phyloP scores from a whole-genome alignment of 2,113 vertebrate species.

The Xiphias gladius region DNA sequence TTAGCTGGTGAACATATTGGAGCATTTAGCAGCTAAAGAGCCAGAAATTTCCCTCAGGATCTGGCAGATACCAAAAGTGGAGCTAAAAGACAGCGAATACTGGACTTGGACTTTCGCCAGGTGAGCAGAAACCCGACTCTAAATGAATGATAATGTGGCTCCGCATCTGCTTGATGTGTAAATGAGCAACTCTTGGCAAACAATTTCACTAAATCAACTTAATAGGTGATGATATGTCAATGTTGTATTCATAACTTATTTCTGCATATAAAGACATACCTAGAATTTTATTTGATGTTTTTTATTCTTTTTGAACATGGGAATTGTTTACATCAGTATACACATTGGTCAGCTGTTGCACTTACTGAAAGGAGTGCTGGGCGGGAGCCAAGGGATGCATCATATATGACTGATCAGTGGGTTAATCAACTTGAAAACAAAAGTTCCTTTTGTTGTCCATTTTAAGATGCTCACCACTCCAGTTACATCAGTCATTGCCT shows the following conservation, averaged over 20 bases:
- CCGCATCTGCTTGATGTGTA: neutral
- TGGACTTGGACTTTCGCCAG: neutral
- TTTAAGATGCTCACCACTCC: neutral
- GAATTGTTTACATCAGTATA: neutral
- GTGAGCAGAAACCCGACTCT: neutral
- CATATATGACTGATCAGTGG: neutral
- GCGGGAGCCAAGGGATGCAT: neutral
- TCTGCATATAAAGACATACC: no score
- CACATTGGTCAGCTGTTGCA: neutral
- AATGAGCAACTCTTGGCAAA: neutral
- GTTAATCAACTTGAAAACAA: constrained; percentile 11
- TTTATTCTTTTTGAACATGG: neutral
- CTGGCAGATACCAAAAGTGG: neutral
- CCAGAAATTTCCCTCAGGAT: neutral
- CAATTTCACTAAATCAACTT: neutral
- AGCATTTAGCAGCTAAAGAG: neutral
- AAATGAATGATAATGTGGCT: neutral
- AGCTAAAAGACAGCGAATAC: neutral
- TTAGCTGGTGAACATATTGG: neutral
- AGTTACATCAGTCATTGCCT: neutral
- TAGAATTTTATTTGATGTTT: neutral
- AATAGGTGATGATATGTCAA: neutral
- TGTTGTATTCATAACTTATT: neutral
- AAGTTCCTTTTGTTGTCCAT: neutral
- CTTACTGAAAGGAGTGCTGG: neutral